Evolutionary conservation across 2,797 vertebrate genomes (phyloP).

Genomic region (Thamnophis elegans): DNA sequence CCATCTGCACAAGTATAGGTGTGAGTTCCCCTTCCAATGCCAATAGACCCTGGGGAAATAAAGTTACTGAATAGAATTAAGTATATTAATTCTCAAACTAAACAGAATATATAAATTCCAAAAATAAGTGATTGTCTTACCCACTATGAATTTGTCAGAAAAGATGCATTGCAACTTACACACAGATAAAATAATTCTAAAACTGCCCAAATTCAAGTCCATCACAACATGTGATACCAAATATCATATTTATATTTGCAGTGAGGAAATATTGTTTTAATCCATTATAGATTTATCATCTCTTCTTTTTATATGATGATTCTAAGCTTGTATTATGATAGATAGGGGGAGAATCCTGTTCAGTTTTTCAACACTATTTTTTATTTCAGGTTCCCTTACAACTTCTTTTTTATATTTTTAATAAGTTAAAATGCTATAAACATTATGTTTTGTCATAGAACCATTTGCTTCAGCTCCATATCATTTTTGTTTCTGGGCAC

Average conservation of each 20-base stretch:
- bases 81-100: neutral
- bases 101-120: neutral
- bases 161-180: neutral
- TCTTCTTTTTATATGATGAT: neutral
- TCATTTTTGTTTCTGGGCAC: neutral
- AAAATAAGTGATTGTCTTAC: neutral
- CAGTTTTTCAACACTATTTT: neutral
- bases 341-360: too few relatives aligned
- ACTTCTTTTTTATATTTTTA: neutral
- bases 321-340: neutral
- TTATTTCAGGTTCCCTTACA: neutral
- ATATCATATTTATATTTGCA: neutral
- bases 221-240: neutral
- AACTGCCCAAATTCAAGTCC: neutral
- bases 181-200: neutral
- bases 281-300: neutral
- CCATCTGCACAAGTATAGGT: conserved; percentile 90
- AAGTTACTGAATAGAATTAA: conserved; percentile 41
- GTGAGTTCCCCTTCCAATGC: conserved; percentile 87
- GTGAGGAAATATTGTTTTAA: neutral
- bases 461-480: neutral
- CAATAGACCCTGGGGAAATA: conserved; percentile 77
- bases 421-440: neutral
- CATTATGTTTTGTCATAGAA: neutral
- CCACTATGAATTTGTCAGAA: neutral